Evolutionary conservation across 2,113 vertebrate species (phyloP), one percentile per base, ranked within the genome.

Genomic region (Notarius lentiginosus): DNA sequence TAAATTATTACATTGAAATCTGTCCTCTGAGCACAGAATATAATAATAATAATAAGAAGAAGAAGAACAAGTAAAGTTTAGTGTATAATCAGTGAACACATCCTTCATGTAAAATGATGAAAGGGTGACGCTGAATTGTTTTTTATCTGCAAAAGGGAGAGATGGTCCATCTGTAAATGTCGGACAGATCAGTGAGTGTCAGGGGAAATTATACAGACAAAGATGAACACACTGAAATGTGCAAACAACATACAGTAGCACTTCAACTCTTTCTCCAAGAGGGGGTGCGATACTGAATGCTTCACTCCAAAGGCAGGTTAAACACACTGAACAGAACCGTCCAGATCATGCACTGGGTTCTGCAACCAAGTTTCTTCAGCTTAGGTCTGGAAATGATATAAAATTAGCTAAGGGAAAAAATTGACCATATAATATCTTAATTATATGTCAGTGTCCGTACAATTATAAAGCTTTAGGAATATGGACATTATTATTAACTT

Each of bases 151-250:
- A 51, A 30, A n/a, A 63, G 65, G 41, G 41, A 53, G 30, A 83
- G 58, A 17, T 81, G 15, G 30, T 84, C 70, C 30, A 72, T 79
- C 53, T 55, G 85, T 82, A 84, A 86, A 87, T 79, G 86, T 84
- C 83, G 81, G 85, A 76, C 83, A 75, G 60, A 79, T 76, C 63
- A 82, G 49, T 82, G 82, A 58, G 56, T 66, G 76, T 87, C 60
- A 68, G 55, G 77, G 58, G 51, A 86, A 85, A 72, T 30, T 68
- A 87, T 84, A 70, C 61, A 70, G 47, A 82, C 14, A 56, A 41
- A 41, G 41, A 84, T 85, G 51, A 85, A 89, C 87, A 89, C 79
- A 66, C 15, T 49, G 18, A 85, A 70, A 82, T 68, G 84, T 53
- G 79, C 81, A 87, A 87, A 87, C 76, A 58, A 12, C 49, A 27